Percentiles rank a stretch among this genome's conserved stretches.
These are phyloP conservation scores for Porites lutea DNA, from an alignment of 64 coral and sea anemone genomes.

Conservation along the genomic window DNA sequence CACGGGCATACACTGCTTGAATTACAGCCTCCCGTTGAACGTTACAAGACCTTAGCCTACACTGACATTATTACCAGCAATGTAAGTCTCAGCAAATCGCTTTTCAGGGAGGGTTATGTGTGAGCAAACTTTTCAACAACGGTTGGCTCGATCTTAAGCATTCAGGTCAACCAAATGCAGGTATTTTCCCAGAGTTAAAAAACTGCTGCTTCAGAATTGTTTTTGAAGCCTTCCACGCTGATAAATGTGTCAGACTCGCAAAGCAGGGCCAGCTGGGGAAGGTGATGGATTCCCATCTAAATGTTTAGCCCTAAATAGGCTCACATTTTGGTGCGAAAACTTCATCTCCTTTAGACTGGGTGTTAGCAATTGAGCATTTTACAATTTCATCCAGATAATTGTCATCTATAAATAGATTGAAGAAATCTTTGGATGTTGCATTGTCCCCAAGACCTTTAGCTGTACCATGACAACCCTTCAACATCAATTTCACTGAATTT, in stretches of 20 bases:
- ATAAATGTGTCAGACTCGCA: conserved; percentile 27
- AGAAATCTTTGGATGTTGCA: conserved; percentile 30
- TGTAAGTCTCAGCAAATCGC: conserved; percentile 13
- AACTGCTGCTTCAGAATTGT: conserved; percentile 13
- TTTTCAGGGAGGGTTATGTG: conserved; percentile 12
- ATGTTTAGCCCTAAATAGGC: conserved; percentile 33
- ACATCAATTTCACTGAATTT: neutral
- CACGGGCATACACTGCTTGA: conserved; percentile 37
- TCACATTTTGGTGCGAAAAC: conserved; percentile 26
- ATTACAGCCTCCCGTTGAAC: conserved; percentile 12
- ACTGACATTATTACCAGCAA: conserved; percentile 37
- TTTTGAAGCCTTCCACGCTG: neutral
- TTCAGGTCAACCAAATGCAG: conserved; percentile 27
- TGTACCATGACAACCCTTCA: neutral
- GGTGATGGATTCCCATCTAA: conserved; percentile 16
- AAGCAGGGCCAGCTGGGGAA: neutral
- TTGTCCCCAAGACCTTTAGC: neutral
- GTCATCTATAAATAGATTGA: conserved; percentile 55
- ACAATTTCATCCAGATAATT: conserved; percentile 19
- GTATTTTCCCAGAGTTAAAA: conserved; percentile 19
- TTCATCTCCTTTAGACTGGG: conserved; percentile 21
- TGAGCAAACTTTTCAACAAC: neutral
- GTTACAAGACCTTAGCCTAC: conserved; percentile 17
- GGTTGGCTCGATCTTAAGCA: conserved; percentile 4
- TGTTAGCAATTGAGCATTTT: conserved; percentile 7